Evolutionary conservation across 2,113 vertebrate genomes (phyloP).

Genomic region (Empidonax traillii): DNA sequence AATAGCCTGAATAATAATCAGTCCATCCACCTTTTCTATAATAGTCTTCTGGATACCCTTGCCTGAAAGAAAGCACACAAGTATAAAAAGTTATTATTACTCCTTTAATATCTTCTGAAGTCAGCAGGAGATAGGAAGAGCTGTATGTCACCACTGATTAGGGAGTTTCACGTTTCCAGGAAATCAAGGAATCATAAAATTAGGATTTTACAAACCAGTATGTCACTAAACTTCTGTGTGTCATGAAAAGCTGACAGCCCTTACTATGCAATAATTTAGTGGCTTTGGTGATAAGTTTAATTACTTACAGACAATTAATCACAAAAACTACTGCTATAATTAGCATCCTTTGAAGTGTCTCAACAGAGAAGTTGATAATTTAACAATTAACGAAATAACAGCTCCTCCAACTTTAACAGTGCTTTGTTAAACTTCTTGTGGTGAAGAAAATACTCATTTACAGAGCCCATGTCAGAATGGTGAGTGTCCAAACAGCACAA

Average conservation of each 20-base stretch:
- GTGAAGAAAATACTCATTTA: neutral
- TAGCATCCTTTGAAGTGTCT: neutral
- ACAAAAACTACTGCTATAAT: neutral
- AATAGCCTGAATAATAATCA: conserved; percentile 86
- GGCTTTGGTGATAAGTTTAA: neutral
- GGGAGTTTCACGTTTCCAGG: neutral
- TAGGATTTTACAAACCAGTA: neutral
- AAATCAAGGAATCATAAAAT: neutral
- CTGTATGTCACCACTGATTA: neutral
- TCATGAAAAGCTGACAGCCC: neutral
- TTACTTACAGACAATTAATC: neutral
- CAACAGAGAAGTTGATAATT: neutral
- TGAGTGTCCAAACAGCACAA: neutral
- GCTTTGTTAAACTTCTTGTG: neutral
- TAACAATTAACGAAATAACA: neutral
- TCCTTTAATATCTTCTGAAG: neutral
- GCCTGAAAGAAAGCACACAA: conserved; percentile 71
- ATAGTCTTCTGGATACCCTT: conserved; percentile 83
- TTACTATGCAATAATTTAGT: neutral
- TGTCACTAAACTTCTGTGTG: neutral
- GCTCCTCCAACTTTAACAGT: neutral
- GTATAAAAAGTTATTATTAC: neutral
- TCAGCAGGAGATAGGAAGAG: neutral
- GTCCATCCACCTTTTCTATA: conserved; percentile 81
- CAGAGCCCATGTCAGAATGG: neutral